Evolutionary conservation across 2,113 vertebrate species (phyloP).

Genomic region (Rousettus leschenaultii): DNA sequence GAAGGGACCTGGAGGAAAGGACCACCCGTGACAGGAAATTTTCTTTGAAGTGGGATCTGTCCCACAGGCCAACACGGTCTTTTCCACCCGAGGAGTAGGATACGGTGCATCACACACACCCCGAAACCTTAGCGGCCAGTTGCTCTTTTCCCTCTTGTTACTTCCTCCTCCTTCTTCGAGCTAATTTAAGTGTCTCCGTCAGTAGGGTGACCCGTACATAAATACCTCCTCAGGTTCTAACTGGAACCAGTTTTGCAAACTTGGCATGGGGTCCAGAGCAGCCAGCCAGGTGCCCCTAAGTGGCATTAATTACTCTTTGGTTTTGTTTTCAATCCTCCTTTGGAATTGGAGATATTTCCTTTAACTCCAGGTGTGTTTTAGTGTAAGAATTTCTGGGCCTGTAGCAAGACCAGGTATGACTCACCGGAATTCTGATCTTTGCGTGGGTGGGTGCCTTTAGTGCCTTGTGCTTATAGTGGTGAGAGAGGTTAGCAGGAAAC

Average conservation of each 20-base stretch:
- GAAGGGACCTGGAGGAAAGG: not conserved
- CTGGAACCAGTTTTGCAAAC: not conserved
- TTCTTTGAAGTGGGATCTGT: not conserved
- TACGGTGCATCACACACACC: fast-evolving
- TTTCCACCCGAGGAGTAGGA: not conserved
- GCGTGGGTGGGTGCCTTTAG: fast-evolving
- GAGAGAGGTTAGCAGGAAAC: not conserved
- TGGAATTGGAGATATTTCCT: not conserved
- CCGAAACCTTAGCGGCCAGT: not conserved
- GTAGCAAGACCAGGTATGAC: not conserved
- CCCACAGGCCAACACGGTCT: not conserved
- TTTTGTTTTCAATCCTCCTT: not conserved
- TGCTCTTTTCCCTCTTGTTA: not conserved
- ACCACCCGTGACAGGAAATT: not conserved
- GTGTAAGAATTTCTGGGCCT: not conserved
- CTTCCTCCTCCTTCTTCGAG: not conserved
- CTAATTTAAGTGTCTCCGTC: not conserved
- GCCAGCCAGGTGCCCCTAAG: not conserved
- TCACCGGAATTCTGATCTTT: not conserved
- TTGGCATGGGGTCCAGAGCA: not conserved
- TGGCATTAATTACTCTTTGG: not conserved
- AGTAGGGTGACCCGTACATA: fast-evolving
- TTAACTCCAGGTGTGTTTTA: not conserved
- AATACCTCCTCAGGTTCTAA: not conserved
- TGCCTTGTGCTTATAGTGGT: not conserved